A percentile compares a stretch with the other conserved stretches of the same genome.
phyloP scores from a whole-genome alignment of 1,140 invertebrate species.

The Panulirus ornatus region DNA sequence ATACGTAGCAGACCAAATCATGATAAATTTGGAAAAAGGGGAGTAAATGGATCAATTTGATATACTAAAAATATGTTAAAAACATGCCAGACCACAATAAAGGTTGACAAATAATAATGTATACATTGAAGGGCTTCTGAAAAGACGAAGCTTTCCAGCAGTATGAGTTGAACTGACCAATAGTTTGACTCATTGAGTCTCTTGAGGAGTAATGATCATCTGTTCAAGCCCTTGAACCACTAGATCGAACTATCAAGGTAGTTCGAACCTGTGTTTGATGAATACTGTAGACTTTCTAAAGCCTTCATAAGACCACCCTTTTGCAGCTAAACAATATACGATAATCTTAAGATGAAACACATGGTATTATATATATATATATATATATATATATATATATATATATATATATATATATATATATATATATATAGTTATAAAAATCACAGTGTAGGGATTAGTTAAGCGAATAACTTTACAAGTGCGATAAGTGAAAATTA shows the following conservation, averaged over 20 bases:
- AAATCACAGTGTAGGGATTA: background rate
- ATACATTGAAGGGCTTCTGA: no score
- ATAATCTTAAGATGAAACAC: background rate
- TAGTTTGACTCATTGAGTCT: background rate
- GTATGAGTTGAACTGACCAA: no score
- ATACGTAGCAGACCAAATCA: no score
- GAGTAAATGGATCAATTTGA: no score
- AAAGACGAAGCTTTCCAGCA: no score
- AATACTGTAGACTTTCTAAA: background rate
- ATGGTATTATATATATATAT: background rate
- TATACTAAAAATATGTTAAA: no score
- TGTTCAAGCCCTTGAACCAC: background rate
- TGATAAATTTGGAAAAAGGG: no score
- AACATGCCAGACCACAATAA: no score
- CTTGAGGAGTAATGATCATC: background rate
- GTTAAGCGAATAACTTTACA: no score
- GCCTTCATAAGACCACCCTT: background rate
- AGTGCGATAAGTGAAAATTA: no score
- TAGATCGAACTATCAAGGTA: background rate
- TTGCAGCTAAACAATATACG: background rate
- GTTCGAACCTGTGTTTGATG: no score
- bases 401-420: slow-evolving; percentile 43
- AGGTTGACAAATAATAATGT: no score
- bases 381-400: slow-evolving; percentile 40
- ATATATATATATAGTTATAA: slow-evolving; percentile 29